Percentiles rank a stretch among this genome's conserved stretches.
phyloP scores from a whole-genome alignment of 2,113 vertebrate species.

The Sinosuthora webbiana region DNA sequence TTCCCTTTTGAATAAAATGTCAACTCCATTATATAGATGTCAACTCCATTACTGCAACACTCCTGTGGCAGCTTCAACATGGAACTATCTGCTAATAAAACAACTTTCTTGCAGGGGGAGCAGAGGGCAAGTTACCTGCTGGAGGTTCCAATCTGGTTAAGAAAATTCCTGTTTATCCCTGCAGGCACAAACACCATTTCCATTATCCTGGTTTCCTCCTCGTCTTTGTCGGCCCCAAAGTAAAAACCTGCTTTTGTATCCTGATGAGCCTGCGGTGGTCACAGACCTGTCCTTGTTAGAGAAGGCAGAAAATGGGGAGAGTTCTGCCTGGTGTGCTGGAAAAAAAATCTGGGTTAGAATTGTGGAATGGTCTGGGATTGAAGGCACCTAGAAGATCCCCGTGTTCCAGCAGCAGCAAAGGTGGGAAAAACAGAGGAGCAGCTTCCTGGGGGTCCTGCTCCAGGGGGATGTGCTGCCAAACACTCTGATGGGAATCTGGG shows the following conservation, averaged over 20 bases:
- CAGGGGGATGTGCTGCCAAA: neutral
- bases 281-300: neutral
- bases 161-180: slow-evolving; percentile 13
- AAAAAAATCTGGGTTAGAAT: no score
- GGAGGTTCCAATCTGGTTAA: neutral
- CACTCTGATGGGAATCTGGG: fast-evolving
- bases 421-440: neutral
- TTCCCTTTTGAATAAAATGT: slow-evolving; percentile 65
- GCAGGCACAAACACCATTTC: neutral
- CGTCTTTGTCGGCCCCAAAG: neutral
- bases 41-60: slow-evolving; percentile 68
- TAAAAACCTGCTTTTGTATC: neutral
- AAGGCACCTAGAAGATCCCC: neutral
- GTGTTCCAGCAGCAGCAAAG: neutral
- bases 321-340: fast-evolving
- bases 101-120: slow-evolving; percentile 9
- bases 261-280: fast-evolving
- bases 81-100: slow-evolving; percentile 44
- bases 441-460: neutral
- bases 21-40: slow-evolving; percentile 65
- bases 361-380: neutral
- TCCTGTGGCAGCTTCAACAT: slow-evolving; percentile 11
- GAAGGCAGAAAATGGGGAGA: neutral
- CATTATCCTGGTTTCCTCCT: neutral
- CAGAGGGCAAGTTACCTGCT: neutral